Conservation (phyloP, 2,113 vertebrate species). For the Speoplatyrhinus poulsoni region DNA sequence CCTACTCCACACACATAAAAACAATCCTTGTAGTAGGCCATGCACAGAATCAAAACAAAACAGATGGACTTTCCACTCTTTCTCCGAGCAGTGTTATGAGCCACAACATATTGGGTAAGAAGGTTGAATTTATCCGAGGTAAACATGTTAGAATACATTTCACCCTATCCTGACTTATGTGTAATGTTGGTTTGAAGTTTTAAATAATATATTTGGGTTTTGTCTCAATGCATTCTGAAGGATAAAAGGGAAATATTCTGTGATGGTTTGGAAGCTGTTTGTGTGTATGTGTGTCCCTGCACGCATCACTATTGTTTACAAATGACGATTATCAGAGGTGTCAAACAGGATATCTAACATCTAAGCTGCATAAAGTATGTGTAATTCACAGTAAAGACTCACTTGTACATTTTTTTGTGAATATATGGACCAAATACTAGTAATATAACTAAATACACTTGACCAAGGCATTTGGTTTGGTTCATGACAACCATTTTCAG, state of each 20-base stretch:
- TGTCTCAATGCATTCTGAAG: neutral
- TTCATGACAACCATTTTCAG: constrained; percentile 19
- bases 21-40: too few relatives aligned
- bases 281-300: constrained; percentile 23
- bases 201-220: too few relatives aligned
- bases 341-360: constrained; percentile 8
- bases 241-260: neutral
- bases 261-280: neutral
- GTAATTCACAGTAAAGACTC: constrained; percentile 25
- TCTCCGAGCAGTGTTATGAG: too few relatives aligned
- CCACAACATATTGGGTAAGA: too few relatives aligned
- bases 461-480: constrained; percentile 28
- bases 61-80: too few relatives aligned
- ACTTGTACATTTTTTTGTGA: constrained; percentile 38
- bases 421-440: constrained; percentile 70
- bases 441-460: constrained; percentile 30
- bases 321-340: constrained; percentile 20
- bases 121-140: too few relatives aligned
- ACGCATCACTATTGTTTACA: constrained; percentile 65
- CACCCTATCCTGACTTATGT: too few relatives aligned
- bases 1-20: neutral
- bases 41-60: too few relatives aligned
- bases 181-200: too few relatives aligned
- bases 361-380: too few relatives aligned
- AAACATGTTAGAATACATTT: too few relatives aligned